Conservation (phyloP, 2,797 vertebrate species). For the Poeciliopsis infans region DNA sequence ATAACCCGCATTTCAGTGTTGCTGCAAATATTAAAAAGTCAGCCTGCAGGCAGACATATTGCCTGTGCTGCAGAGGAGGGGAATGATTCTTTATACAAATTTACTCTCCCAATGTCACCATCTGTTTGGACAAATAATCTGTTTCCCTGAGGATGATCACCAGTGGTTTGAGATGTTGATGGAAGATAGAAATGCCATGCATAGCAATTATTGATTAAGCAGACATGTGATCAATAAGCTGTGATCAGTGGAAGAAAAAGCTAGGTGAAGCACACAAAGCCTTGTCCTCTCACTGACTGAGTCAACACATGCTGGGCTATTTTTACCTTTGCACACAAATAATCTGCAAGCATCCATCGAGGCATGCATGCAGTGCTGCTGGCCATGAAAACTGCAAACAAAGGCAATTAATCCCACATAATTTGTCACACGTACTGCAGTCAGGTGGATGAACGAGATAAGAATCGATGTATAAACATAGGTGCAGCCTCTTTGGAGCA, state of each 20-base stretch:
- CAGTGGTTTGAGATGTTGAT: slow-evolving; percentile 48
- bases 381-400: slow-evolving; percentile 53
- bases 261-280: slow-evolving; percentile 44
- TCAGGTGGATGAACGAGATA: slow-evolving; percentile 37
- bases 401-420: slow-evolving; percentile 42
- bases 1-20: slow-evolving; percentile 56
- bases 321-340: slow-evolving; percentile 27
- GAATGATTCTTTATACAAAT: slow-evolving; percentile 51
- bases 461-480: slow-evolving; percentile 39
- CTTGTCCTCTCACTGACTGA: slow-evolving; percentile 23
- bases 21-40: slow-evolving; percentile 61
- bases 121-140: slow-evolving; percentile 63
- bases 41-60: slow-evolving; percentile 57
- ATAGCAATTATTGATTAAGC: slow-evolving; percentile 68
- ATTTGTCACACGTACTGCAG: slow-evolving; percentile 14
- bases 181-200: slow-evolving; percentile 56
- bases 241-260: slow-evolving; percentile 62
- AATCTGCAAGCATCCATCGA: background rate
- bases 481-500: slow-evolving; percentile 30
- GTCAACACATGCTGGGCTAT: slow-evolving; percentile 17
- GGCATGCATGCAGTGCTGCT: slow-evolving; percentile 8
- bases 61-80: slow-evolving; percentile 26
- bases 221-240: slow-evolving; percentile 54
- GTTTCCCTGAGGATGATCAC: slow-evolving; percentile 43
- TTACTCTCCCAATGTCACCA: slow-evolving; percentile 56